Conservation (phyloP, 2,797 vertebrate genomes). For the Petrocephalus schoutedeni region DNA sequence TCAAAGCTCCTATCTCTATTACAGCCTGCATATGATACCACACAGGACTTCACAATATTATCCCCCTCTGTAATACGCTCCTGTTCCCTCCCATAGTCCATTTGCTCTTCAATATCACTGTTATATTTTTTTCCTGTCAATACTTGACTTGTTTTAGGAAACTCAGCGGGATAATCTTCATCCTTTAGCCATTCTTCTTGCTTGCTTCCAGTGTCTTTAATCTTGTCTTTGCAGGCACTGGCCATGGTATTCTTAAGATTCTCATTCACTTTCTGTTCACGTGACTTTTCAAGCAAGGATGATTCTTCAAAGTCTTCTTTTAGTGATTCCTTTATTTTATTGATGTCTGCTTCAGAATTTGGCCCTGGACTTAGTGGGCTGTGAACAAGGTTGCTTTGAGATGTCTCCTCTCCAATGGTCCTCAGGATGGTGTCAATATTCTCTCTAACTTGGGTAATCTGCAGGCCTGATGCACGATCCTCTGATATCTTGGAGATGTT, state of each 20-base stretch:
- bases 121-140: conserved; percentile 55
- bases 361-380: conserved; percentile 86
- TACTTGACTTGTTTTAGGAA: conserved; percentile 54
- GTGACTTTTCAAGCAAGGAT: conserved; percentile 75
- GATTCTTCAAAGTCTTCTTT: conserved; percentile 87
- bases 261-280: conserved; percentile 65
- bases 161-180: conserved; percentile 56
- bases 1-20: conserved; percentile 54
- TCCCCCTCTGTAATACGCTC: conserved; percentile 57
- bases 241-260: conserved; percentile 37
- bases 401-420: conserved; percentile 62
- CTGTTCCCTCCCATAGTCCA: conserved; percentile 56
- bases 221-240: conserved; percentile 45
- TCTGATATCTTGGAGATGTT: conserved; percentile 91
- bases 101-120: conserved; percentile 48
- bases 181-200: conserved; percentile 63
- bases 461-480: conserved; percentile 81
- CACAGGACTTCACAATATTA: conserved; percentile 53
- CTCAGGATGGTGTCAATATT: conserved; percentile 73
- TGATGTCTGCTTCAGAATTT: conserved; percentile 80
- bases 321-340: conserved; percentile 73
- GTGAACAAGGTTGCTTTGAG: conserved; percentile 58
- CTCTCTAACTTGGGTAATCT: conserved; percentile 50
- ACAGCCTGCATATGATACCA: conserved; percentile 53
- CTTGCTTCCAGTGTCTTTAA: conserved; percentile 47